Base-by-base conservation (phyloP, 2,888 invertebrate species). In the Pollenia angustigena region DNA sequence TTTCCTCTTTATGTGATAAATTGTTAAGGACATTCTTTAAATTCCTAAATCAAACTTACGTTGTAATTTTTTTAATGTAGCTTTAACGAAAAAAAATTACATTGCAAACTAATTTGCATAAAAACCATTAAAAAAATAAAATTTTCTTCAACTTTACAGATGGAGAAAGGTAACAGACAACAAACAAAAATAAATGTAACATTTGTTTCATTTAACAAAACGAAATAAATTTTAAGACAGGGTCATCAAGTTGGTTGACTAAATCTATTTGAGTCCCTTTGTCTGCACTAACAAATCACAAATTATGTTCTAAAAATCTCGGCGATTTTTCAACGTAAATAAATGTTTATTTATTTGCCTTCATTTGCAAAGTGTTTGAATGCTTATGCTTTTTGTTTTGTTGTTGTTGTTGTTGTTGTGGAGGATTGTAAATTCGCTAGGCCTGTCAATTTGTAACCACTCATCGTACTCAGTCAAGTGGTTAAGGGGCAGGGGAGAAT, bases 341-440 rank as follows among this genome's bases (percentile, higher is more conserved):
- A 68, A 68, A 75, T 85, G 81, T 87, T 88, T 88, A 88, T 89
- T 88, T 89, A 87, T 88, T 89, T 89, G 87, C 88, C 82, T 87
- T 88, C 89, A 88, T 88, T 88, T 88, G 81, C 87, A 87, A 80
- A 80, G 86, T 89, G 69, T 88, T 88, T 88, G 75, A 74, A 4
- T 69, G 54, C 69, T 23, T 56, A 40, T 62, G 14, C 40, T 75
- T 18, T 62, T 14, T 18, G 42, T 12, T 71, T 48, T 11, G 2
- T 54, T 69, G 16, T 60, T 11, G 4, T 75, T 42, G 44, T 75
- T 75, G 75, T 75, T 42, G 44, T 75, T 75, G 75, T 74, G 72
- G 69, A 46, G 32, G 32, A 54, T 78, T 69, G 60, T 69, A 60
- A 54, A 88, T 89, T 89, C 88, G 89, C 85, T 88, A 87, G 83